phyloP scores from a whole-genome alignment of 2,797 vertebrate genomes.

The Melanotaenia pygmaea region DNA sequence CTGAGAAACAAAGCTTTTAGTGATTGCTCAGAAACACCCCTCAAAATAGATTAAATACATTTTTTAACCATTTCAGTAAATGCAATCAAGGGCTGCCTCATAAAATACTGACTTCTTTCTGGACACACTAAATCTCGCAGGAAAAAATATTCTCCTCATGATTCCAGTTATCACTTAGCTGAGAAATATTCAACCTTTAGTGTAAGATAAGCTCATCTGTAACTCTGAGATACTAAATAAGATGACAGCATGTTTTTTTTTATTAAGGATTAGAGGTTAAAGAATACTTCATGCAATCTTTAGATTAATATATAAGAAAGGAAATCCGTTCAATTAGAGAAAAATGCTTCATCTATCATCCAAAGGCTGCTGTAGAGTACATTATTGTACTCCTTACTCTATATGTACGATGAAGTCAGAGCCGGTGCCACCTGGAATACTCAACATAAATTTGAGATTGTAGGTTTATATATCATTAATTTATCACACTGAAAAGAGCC shows the following conservation, averaged over 20 bases:
- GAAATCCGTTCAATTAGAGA: slow-evolving; percentile 37
- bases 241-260: not conserved
- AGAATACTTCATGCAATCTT: slow-evolving; percentile 25
- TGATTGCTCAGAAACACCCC: slow-evolving; percentile 23
- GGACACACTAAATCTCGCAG: no score
- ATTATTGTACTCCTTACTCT: slow-evolving; percentile 3
- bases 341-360: slow-evolving; percentile 20
- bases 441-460: slow-evolving; percentile 19
- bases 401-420: slow-evolving; percentile 19
- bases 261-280: slow-evolving; percentile 24
- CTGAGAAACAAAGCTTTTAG: slow-evolving; percentile 38
- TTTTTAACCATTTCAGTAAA: not conserved
- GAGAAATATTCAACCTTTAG: slow-evolving; percentile 2
- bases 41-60: slow-evolving; percentile 36
- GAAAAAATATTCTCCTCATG: not conserved
- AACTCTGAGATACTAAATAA: not conserved
- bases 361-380: slow-evolving; percentile 16
- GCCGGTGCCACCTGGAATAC: slow-evolving; percentile 27
- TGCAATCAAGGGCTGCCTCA: not conserved
- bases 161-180: not conserved
- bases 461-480: slow-evolving; percentile 22
- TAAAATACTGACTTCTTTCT: not conserved
- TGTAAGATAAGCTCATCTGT: not conserved
- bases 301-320: slow-evolving; percentile 29
- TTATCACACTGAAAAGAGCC: slow-evolving; percentile 6